These are phyloP conservation scores for Sus cebifrons DNA, from an alignment of 2,797 vertebrate genomes.

Conservation along the genomic window DNA sequence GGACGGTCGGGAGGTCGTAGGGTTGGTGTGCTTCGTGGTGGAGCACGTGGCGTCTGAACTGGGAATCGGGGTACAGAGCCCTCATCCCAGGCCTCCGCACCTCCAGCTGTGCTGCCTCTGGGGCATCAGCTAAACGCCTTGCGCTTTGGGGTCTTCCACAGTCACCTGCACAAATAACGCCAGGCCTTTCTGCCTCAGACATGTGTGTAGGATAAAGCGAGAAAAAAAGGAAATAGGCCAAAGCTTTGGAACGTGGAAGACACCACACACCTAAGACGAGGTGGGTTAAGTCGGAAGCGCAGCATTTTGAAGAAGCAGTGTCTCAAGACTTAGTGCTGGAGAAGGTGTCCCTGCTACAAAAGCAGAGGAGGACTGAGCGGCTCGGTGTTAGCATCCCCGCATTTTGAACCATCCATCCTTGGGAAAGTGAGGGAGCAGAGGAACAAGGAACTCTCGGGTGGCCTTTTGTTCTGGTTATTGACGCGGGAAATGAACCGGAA, in stretches of 20 bases:
- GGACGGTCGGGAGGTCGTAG: background rate
- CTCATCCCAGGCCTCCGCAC: background rate
- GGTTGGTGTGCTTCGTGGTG: accelerated
- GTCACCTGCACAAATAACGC: background rate
- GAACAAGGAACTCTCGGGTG: background rate
- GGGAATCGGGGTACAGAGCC: background rate
- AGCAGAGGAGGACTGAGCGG: background rate
- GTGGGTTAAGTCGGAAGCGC: background rate
- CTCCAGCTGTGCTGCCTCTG: background rate
- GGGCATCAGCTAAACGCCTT: background rate
- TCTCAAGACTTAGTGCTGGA: background rate
- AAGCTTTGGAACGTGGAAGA: background rate
- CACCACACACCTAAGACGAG: background rate
- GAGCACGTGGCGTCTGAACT: background rate
- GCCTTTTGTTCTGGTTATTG: background rate
- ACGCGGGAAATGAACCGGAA: background rate
- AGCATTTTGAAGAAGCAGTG: background rate
- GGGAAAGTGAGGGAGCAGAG: background rate
- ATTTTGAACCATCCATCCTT: background rate
- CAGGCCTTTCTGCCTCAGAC: background rate
- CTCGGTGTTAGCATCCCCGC: background rate
- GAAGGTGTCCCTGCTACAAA: background rate
- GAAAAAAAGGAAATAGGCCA: background rate
- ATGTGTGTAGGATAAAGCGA: background rate
- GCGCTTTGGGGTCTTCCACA: background rate